These are phyloP conservation scores for Catamblyrhynchus diadema DNA, from an alignment of 2,797 vertebrate genomes.

Conservation along the genomic window DNA sequence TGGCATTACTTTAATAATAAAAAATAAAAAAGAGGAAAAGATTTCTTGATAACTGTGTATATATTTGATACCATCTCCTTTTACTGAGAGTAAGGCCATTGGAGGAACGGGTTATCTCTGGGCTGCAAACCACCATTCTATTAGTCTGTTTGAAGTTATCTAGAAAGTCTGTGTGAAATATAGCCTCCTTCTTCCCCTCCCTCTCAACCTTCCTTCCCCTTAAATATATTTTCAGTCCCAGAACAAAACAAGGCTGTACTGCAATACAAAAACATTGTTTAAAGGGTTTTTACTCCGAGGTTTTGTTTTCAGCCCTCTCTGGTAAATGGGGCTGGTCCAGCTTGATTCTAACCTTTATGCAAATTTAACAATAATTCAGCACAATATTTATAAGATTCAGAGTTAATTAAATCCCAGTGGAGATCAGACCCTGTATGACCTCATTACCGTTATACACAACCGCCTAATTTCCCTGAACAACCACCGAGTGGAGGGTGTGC, in stretches of 20 bases:
- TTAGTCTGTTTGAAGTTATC: constrained; percentile 69
- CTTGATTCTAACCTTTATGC: constrained; percentile 68
- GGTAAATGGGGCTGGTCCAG: constrained; percentile 48
- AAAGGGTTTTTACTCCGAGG: neutral
- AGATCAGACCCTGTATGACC: constrained; percentile 74
- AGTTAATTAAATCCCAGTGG: constrained; percentile 75
- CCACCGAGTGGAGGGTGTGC: constrained; percentile 31
- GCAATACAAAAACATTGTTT: constrained; percentile 19
- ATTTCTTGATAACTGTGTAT: constrained; percentile 44
- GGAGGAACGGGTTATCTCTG: constrained; percentile 51
- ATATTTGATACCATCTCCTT: constrained; percentile 50
- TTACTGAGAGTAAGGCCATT: constrained; percentile 48
- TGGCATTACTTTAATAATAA: constrained; percentile 59
- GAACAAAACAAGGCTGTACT: constrained; percentile 30
- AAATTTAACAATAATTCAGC: constrained; percentile 72
- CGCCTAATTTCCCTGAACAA: constrained; percentile 69
- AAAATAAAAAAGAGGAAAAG: constrained; percentile 52
- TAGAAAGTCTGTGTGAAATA: constrained; percentile 64
- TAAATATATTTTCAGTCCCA: constrained; percentile 38
- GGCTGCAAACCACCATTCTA: constrained; percentile 60
- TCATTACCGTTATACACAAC: constrained; percentile 73
- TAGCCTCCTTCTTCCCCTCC: constrained; percentile 10
- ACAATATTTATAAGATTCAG: constrained; percentile 76
- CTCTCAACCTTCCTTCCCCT: constrained; percentile 27
- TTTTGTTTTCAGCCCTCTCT: constrained; percentile 25